Evolutionary conservation across 2,888 invertebrate species (phyloP), one percentile per base, ranked within the genome.

Genomic region (Aquatica leii): DNA sequence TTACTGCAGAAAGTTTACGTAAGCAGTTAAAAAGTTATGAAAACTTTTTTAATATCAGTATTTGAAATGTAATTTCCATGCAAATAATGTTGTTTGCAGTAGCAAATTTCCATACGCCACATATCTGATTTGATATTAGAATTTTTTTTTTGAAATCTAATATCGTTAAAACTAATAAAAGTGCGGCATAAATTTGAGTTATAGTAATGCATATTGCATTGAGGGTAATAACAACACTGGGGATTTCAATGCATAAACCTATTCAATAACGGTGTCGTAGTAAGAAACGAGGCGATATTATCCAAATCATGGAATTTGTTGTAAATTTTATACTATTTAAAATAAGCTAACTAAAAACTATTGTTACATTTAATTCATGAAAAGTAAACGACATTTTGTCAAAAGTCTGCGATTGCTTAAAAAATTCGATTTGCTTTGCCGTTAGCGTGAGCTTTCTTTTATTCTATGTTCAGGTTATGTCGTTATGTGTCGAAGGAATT

Each of bases 401-500:
- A 46, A 46, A 18, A 4, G 24, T 24, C 24, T 24, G 24, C 2
- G 24, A 24, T 24, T 24, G 20, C 46, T 20, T 18, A 20, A 18
- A 46, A 11, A n/a, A 37, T 37, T 46, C 18, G 46, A 17, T 46
- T 15, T 46, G 20, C 11, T 24, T 20, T 46, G 5, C 46, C n/a
- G 46, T 46, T 46, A 20, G 20, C 46, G 46, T 46, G 46, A 3
- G 18, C 18, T 46, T 46, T 46, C 46, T 46, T 46, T 24, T 46
- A 18, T 46, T n/a, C 18, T 46, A 41, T 41, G 20, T 46, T 46
- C 17, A 15, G 20, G 18, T n/a, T 18, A 46, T 17, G n/a, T 46
- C 46, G 46, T 46, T 18, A 46, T 20, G 20, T 46, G 46, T 20
- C 34, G 21, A 14, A 40, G 46, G 40, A 55, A 60, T 49, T 60